A percentile compares a stretch with the other conserved stretches of the same genome.
These are phyloP conservation scores for Leptatherina wallacei DNA, from an alignment of 2,797 vertebrate genomes.

Conservation along the genomic window DNA sequence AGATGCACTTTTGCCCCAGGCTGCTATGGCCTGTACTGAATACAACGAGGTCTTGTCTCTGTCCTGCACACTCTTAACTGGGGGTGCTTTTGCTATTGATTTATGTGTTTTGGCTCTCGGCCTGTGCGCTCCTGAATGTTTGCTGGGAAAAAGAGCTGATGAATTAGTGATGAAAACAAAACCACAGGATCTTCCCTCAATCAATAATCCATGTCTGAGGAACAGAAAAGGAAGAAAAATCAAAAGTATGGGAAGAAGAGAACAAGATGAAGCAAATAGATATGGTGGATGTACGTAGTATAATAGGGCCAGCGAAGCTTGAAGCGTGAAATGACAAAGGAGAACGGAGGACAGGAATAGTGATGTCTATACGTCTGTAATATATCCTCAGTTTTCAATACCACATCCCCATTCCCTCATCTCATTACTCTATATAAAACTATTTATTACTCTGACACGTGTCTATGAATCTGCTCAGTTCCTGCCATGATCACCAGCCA, in stretches of 20 bases:
- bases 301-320: constrained; percentile 54
- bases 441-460: constrained; percentile 61
- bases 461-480: constrained; percentile 81
- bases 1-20: constrained; percentile 66
- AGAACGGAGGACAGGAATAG: constrained; percentile 61
- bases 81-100: constrained; percentile 65
- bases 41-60: constrained; percentile 50
- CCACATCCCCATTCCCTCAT: constrained; percentile 49
- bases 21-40: constrained; percentile 48
- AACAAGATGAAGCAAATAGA: constrained; percentile 30
- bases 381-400: constrained; percentile 56
- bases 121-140: constrained; percentile 56
- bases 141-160: constrained; percentile 62
- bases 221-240: constrained; percentile 45
- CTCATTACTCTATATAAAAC: constrained; percentile 66
- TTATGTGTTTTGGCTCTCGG: constrained; percentile 58
- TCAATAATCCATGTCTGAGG: constrained; percentile 74
- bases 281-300: constrained; percentile 38
- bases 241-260: constrained; percentile 28
- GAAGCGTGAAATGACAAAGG: constrained; percentile 77
- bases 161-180: constrained; percentile 83
- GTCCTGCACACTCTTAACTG: constrained; percentile 49
- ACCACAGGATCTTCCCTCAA: constrained; percentile 69
- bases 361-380: constrained; percentile 74
- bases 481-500: constrained; percentile 99